Base-by-base conservation (phyloP, 2,113 vertebrate genomes). In the Numida meleagris region DNA sequence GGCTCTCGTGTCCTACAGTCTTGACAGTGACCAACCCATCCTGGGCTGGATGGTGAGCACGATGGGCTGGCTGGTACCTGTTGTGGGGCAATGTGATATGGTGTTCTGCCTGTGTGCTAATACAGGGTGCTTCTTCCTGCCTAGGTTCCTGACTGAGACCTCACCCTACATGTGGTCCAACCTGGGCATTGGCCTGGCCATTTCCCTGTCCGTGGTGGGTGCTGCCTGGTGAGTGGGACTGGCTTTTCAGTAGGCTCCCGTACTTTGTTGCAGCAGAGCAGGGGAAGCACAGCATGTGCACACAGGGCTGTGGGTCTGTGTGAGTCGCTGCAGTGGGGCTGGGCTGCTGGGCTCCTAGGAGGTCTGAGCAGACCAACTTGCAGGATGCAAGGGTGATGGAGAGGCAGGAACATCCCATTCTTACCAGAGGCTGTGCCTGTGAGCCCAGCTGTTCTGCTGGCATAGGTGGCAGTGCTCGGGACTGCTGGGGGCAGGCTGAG, bases 151-250 rank as follows among this genome's bases (percentile, higher is more conserved):
- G 82, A 99, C 99, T 0, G 99, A 99, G 97, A 99, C 99, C 5
- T 99, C 99, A 4, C 99, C 99, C 13, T 99, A 98, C 95, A 99
- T 99, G 99, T 99, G 99, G 99, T 99, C 97, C 61, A 99, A 99
- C 96, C 98, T 99, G 91, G 99, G 99, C 76, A 99, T 99, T 75
- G 99, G 99, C 46, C 92, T 99, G 93, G 98, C 99, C 91, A 99
- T 99, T 89, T 99, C 99, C 20, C 96, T 99, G 76, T 99, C 99
- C 19, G 99, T 99, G 81, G 99, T 99, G 81, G 99, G 99, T 68
- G 99, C 99, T 81, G 99, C 99, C 66, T 99, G 99, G 99, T 99
- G 96, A 99, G 99, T 91, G 94, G n/a, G 42, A 12, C 31, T 71
- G 63, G 14, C 29, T 83, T 34, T 82, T 88, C 45, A 77, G 31